Evolutionary conservation across 1,140 invertebrate species (phyloP), one percentile per base, ranked within the genome.

Genomic region (Ptiloglossa arizonensis): DNA sequence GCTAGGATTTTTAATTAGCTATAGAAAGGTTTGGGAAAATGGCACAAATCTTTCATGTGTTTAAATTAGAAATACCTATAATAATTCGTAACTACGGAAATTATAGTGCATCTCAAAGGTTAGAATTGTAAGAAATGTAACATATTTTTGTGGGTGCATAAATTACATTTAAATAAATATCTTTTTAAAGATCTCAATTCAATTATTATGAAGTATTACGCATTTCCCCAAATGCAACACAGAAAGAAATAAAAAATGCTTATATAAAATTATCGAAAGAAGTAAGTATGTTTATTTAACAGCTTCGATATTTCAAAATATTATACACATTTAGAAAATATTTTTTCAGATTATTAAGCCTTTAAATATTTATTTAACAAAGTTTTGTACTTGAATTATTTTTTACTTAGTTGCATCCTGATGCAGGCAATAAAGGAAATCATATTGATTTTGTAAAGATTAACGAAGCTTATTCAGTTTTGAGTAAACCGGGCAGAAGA

Each of bases 401-500:
- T 56, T 62, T 72, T 64, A 41, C 70, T 27, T 73, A 94, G 93
- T 79, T 91, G 60, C 94, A 94, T 86, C 94, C 94, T 17, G 94
- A 94, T 80, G 74, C 78, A 35, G 89, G 89, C 69, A 88, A 84
- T 24, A 86, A 89, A 70, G 83, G 89, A 59, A 87, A 62, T 67
- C 93, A 94, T 66, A 72, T 86, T 5, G 91, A 93, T 64, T 94
- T 94, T 90, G 88, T 94, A 1, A 91, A 90, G 69, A 78, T 94
- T 24, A 93, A 92, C 75, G 93, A 94, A 80, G 94, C 94, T 0
- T 94, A 94, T 70, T 89, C 69, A 19, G 74, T 93, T 52, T 77
- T 94, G 24, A 92, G 91, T n/a, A 93, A 93, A 75, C 35, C 79
- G 54, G 5, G 64, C 41, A 79, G 74, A 0, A 84, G 73, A 56